phyloP scores from a whole-genome alignment of 2,113 vertebrate species.

The Myotis davidii region DNA sequence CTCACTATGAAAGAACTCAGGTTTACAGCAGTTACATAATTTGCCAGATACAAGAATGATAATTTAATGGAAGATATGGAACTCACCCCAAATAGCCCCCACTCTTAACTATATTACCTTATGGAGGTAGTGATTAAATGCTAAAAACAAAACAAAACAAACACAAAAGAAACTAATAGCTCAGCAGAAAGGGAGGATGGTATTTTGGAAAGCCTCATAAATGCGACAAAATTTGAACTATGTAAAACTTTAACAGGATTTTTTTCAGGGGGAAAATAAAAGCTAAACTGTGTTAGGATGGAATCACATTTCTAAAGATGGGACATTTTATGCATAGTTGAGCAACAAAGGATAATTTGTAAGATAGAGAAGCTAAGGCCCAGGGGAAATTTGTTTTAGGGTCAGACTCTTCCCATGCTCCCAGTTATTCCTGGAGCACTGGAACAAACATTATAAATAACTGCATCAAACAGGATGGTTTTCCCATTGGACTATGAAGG shows the following conservation, averaged over 20 bases:
- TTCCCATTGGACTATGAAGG: not conserved
- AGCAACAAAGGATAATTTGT: not conserved
- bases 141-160: not conserved
- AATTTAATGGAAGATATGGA: not conserved
- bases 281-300: not conserved
- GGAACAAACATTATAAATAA: not conserved
- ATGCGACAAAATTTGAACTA: not conserved
- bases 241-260: not conserved
- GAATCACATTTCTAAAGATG: not conserved
- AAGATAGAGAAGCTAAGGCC: not conserved
- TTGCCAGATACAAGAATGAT: not conserved
- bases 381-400: not conserved
- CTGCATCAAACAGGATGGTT: not conserved
- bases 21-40: not conserved
- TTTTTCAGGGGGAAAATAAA: not conserved
- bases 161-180: not conserved
- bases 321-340: not conserved
- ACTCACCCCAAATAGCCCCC: not conserved
- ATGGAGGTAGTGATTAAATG: not conserved
- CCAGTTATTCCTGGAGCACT: not conserved
- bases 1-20: not conserved
- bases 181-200: not conserved
- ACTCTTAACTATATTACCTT: not conserved
- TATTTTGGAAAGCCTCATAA: not conserved
- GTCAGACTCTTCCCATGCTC: not conserved